Conservation (phyloP, 2,888 invertebrate species). For the Pardosa pseudoannulata region DNA sequence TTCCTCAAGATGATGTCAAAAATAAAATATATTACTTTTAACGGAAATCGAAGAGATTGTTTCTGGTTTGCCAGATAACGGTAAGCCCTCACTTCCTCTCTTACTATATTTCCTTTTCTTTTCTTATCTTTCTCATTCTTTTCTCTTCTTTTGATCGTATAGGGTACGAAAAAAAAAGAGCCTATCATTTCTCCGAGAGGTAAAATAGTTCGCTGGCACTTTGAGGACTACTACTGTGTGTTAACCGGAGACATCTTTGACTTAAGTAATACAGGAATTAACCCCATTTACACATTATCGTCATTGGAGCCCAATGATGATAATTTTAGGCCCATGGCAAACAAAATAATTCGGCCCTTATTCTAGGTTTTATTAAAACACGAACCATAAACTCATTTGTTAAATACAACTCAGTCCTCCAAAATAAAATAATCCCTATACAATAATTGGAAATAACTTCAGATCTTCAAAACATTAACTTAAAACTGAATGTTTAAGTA, state of each 20-base stretch:
- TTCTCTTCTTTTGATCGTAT: not conserved
- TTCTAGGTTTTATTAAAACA: too few relatives aligned
- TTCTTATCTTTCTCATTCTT: constrained; percentile 22
- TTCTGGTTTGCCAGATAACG: constrained; percentile 69
- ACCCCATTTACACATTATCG: not conserved
- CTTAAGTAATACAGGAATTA: not conserved
- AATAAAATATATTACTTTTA: constrained; percentile 71
- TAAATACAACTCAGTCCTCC: too few relatives aligned
- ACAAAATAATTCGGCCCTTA: too few relatives aligned
- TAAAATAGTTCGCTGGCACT: not conserved
- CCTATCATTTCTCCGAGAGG: constrained; percentile 43
- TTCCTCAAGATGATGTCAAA: constrained; percentile 56
- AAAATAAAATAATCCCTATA: too few relatives aligned
- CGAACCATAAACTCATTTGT: too few relatives aligned
- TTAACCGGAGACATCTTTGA: not conserved
- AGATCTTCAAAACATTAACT: too few relatives aligned
- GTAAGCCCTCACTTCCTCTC: constrained; percentile 64
- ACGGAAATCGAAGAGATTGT: constrained; percentile 71
- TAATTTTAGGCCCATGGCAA: too few relatives aligned
- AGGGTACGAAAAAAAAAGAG: constrained; percentile 3
- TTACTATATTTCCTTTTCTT: constrained; percentile 14
- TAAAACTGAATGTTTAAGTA: too few relatives aligned
- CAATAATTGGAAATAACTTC: too few relatives aligned
- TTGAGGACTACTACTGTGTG: not conserved
- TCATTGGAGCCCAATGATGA: too few relatives aligned